These are phyloP conservation scores for Prorops nasuta DNA, from an alignment of 1,140 invertebrate species.

Conservation along the genomic window DNA sequence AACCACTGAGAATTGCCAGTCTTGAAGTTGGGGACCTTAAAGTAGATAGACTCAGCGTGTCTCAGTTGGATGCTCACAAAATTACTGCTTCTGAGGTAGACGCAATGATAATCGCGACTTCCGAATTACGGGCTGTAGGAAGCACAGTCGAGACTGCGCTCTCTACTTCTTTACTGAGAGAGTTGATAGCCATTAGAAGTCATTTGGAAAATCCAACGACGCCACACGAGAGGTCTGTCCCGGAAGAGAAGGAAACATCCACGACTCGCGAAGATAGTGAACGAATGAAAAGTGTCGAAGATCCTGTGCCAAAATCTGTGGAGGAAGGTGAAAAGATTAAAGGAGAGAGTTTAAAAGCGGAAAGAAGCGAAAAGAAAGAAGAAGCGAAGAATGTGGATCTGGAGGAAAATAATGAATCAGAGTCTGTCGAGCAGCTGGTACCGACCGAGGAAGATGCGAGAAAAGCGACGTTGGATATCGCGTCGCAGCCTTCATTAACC, in stretches of 20 bases:
- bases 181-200: conserved; percentile 49
- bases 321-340: too few relatives aligned
- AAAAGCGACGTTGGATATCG: too few relatives aligned
- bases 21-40: conserved; percentile 73
- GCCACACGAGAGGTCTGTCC: background rate
- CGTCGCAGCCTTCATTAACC: background rate
- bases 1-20: conserved; percentile 55
- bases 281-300: too few relatives aligned
- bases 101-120: conserved; percentile 65
- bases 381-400: too few relatives aligned
- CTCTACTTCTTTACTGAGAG: conserved; percentile 43
- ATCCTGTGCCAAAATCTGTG: too few relatives aligned
- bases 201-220: conserved; percentile 37
- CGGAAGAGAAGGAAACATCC: background rate
- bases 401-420: too few relatives aligned
- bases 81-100: conserved; percentile 79
- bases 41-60: conserved; percentile 73
- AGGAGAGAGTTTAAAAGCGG: too few relatives aligned
- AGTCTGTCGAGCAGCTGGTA: too few relatives aligned
- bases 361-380: too few relatives aligned
- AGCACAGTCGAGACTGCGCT: conserved; percentile 27
- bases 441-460: background rate
- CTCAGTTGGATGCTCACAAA: conserved; percentile 72
- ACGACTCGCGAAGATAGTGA: background rate
- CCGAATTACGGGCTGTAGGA: conserved; percentile 57